Conservation (phyloP, 2,113 vertebrate genomes). For the Leptosomus discolor region DNA sequence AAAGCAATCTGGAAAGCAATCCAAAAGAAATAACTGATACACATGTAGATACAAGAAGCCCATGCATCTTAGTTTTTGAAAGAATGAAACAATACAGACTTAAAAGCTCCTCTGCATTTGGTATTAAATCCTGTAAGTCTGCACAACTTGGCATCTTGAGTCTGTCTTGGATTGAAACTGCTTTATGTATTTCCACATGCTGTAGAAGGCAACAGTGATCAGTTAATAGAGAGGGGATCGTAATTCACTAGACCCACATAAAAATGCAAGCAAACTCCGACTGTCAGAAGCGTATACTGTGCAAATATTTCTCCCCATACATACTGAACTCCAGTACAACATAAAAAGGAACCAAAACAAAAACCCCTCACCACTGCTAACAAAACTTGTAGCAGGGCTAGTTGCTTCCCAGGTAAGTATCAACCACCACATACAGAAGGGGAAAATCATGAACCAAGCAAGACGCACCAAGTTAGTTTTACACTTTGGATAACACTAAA, state of each 20-base stretch:
- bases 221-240: neutral
- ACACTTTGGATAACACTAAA: neutral
- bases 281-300: neutral
- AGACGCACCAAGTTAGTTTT: neutral
- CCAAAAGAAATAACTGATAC: neutral
- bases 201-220: neutral
- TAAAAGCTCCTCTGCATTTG: neutral
- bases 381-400: neutral
- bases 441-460: neutral
- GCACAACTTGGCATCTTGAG: neutral
- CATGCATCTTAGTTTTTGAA: neutral
- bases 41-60: rapidly evolving
- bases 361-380: neutral
- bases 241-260: rapidly evolving
- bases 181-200: neutral
- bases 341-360: neutral
- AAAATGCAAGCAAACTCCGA: neutral
- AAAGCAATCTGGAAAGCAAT: neutral
- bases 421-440: neutral
- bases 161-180: neutral
- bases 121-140: neutral
- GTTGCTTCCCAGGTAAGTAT: neutral
- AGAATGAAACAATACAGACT: neutral
- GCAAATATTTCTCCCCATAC: neutral
- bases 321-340: neutral